Evolutionary conservation across 2,113 vertebrate genomes (phyloP), one percentile per base, ranked within the genome.

Genomic region (Nibea albiflora): DNA sequence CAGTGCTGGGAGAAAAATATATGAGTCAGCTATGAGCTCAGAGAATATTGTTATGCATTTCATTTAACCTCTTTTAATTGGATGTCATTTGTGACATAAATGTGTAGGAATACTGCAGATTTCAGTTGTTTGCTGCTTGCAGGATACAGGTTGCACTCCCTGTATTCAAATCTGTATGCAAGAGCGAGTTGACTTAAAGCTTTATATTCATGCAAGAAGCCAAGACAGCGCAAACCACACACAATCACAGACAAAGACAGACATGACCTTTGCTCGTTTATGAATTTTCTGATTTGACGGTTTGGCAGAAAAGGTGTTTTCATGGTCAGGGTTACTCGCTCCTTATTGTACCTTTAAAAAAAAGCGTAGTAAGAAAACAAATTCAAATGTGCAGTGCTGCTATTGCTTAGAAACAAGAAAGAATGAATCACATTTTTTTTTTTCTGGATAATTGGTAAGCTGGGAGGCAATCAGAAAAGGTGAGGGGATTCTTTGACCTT

Each of bases 321-420:
- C 15, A 49, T 35, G 60, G 58, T 54, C 57, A 80, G 79, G 65
- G 85, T 81, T 90, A 75, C 53, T 54, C 19, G 1, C 20, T 71
- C 83, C 57, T 88, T 77, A 73, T 86, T 56, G 52, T 42, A 65
- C 83, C 74, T 81, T 74, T 52, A 85, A 84, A 86, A 62, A 81
- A 39, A 50, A 76, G 80, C 74, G 70, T 5, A 47, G 49, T 69
- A 74, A 62, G 65, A 80, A 82, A 86, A 86, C 22, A 28, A 60
- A 85, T 90, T 90, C 52, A 78, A 87, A 92, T 88, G 56, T 77
- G 74, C 72, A 42, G 68, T 24, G 68, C 79, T 65, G 69, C 88
- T 83, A 91, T 93, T 93, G 90, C 93, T 91, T 93, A 63, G 91
- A 90, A 93, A 94, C 92, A 79, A 39, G 35, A 39, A 39, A 9